Evolutionary conservation across 2,797 vertebrate genomes (phyloP).

Genomic region (Prionace glauca): DNA sequence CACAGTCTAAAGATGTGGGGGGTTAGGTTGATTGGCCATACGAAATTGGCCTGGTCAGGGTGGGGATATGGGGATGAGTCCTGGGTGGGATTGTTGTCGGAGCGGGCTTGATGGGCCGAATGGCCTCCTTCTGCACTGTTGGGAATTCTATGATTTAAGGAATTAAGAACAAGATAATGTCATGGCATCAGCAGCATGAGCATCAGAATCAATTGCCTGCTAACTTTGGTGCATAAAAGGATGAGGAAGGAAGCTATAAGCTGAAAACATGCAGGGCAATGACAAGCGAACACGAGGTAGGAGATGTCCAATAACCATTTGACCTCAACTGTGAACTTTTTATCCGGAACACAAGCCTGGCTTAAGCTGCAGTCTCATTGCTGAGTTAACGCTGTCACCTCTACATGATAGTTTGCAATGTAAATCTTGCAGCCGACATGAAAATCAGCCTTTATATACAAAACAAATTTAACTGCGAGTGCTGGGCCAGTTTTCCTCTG

Average conservation of each 20-base stretch:
- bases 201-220: too few relatives aligned
- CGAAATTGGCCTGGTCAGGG: too few relatives aligned
- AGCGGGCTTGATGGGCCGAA: too few relatives aligned
- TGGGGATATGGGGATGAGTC: too few relatives aligned
- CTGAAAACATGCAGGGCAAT: not conserved
- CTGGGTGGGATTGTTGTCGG: too few relatives aligned
- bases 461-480: not conserved
- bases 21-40: too few relatives aligned
- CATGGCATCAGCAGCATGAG: too few relatives aligned
- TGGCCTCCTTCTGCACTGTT: too few relatives aligned
- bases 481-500: constrained; percentile 12
- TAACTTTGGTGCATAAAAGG: not conserved
- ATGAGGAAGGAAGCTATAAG: not conserved
- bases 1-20: too few relatives aligned
- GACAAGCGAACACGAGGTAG: not conserved
- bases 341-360: not conserved
- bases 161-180: not conserved
- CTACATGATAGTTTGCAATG: not conserved
- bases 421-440: not conserved
- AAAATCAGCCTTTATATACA: not conserved
- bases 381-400: not conserved
- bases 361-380: not conserved
- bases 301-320: not conserved
- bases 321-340: constrained; percentile 11
- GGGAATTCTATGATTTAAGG: not conserved